phyloP scores from a whole-genome alignment of 2,888 invertebrate genomes.

The Copidosoma aretas region DNA sequence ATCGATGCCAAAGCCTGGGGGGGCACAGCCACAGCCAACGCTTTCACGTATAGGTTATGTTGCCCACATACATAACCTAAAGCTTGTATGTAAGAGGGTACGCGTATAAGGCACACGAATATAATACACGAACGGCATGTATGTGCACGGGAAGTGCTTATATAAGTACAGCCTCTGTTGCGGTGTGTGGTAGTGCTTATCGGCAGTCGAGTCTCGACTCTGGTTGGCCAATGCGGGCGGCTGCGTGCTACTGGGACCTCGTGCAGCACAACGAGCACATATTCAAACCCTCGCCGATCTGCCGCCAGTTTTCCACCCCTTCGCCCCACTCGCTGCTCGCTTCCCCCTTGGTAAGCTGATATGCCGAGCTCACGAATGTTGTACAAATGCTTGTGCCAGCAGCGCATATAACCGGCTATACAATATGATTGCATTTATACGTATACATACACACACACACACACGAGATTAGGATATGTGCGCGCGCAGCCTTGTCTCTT shows the following conservation, averaged over 20 bases:
- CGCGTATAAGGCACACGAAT: conserved; percentile 26
- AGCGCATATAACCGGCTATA: background rate
- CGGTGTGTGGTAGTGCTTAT: background rate
- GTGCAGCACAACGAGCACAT: conserved; percentile 7
- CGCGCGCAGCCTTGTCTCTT: conserved; percentile 25
- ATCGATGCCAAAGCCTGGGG: conserved; percentile 56
- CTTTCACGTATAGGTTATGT: conserved; percentile 38
- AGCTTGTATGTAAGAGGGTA: conserved; percentile 41
- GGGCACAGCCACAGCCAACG: conserved; percentile 31
- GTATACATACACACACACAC: background rate
- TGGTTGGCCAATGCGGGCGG: conserved; percentile 30
- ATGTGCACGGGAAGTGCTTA: background rate
- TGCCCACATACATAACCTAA: conserved; percentile 35
- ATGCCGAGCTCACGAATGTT: background rate
- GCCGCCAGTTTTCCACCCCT: conserved; percentile 5
- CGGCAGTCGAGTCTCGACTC: conserved; percentile 17
- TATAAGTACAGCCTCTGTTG: too few relatives aligned
- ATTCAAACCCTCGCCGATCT: conserved; percentile 22
- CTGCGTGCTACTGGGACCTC: conserved; percentile 2
- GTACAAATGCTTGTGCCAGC: background rate
- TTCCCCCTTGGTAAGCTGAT: background rate
- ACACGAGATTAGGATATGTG: conserved; percentile 16
- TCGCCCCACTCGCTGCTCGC: background rate
- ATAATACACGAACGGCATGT: background rate
- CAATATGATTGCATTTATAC: background rate